Evolutionary conservation across 53 echinoderm and acorn worm genomes (phyloP), one percentile per base, ranked within the genome.

Genomic region (Hippasteria phrygiana): DNA sequence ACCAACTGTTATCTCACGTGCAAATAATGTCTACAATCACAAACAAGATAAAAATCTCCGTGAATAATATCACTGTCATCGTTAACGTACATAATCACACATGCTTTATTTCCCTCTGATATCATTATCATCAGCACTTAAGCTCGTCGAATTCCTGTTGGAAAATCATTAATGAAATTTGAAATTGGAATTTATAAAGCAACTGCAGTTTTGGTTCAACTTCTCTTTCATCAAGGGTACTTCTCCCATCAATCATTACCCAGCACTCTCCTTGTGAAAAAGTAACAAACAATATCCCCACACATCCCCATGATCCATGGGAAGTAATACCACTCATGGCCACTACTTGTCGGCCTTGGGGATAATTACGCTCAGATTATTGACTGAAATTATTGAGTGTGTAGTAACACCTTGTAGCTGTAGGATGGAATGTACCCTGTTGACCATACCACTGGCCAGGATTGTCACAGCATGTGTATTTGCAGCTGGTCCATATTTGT

Each of bases 361-460:
- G 5, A 0, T 71, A 48, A 85, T 46, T 70, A 46, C 37, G 22
- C 35, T 29, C 33, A 36, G 70, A 50, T 85, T 85, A 85, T 85
- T 85, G 85, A 71, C 71, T 46, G 53, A 85, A 37, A 85, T 70
- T 34, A 73, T 43, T 82, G 66, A 55, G 78, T 78, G 34, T 59
- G 14, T 34, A 46, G 63, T 78, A 55, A 78, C 82, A 65, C 63
- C 82, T 73, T 66, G 56, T n/a, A 31, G 73, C 37, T 14, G 18
- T 27, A 18, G 73, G 1, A 73, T n/a, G 43, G 43, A 73, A 73
- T 73, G 73, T 73, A 5, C 0, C 43, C 73, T 42, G 42, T 5
- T 40, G 41, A 73, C 43, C 41, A 73, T 73, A 24, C 73, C 40
- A 73, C 13, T 73, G 73, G 42, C 73, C 73, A n/a, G 12, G 73